These are phyloP conservation scores for Panagrolaimus sp. DNA, from an alignment of 1,140 invertebrate genomes.

Conservation along the genomic window DNA sequence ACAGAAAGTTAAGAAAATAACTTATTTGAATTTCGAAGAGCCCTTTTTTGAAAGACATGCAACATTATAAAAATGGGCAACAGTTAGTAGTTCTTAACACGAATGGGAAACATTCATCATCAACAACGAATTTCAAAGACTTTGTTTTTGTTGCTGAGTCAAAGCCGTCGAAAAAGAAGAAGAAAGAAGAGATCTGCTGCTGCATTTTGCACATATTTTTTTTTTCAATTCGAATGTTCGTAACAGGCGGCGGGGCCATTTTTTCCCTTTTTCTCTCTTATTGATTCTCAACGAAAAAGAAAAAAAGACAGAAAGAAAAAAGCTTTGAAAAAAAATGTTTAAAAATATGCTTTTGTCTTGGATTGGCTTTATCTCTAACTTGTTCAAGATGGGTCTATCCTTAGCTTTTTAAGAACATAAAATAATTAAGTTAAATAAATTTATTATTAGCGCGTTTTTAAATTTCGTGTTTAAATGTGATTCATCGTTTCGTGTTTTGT, in stretches of 20 bases:
- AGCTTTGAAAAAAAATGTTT: not conserved
- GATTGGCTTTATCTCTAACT: not conserved
- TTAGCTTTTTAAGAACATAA: too few relatives aligned
- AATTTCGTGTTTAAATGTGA: constrained; percentile 1
- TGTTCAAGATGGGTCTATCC: not conserved
- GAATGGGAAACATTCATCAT: too few relatives aligned
- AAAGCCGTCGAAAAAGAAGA: not conserved
- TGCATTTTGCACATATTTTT: not conserved
- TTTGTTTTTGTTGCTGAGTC: not conserved
- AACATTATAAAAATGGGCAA: too few relatives aligned
- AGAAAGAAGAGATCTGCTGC: not conserved
- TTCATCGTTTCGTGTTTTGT: not conserved
- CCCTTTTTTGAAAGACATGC: too few relatives aligned
- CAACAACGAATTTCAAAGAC: too few relatives aligned
- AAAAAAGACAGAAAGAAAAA: too few relatives aligned
- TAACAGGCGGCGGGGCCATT: not conserved
- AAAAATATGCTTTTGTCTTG: not conserved
- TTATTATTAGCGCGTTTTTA: not conserved
- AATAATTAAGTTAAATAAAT: not conserved
- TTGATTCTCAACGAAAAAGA: not conserved
- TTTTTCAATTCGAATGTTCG: not conserved
- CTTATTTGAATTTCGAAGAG: too few relatives aligned
- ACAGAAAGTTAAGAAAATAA: too few relatives aligned
- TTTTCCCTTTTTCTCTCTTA: not conserved
- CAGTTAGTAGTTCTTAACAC: too few relatives aligned